A percentile compares a stretch with the other conserved stretches of the same genome.
phyloP scores from a whole-genome alignment of 1,140 invertebrate species.

The Zaprionus tsacasi region DNA sequence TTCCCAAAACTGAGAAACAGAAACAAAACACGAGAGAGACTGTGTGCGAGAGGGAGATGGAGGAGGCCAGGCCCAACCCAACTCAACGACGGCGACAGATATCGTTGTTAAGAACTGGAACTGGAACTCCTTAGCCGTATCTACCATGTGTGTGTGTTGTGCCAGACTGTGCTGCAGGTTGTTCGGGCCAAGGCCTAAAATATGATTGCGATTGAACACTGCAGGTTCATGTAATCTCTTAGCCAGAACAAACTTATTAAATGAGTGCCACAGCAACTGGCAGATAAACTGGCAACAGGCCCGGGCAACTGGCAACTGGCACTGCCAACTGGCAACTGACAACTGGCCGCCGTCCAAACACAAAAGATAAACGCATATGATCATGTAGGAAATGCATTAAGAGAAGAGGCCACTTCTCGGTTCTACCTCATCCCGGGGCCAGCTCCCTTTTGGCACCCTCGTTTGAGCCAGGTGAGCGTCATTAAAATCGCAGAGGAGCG shows the following conservation, averaged over 20 bases:
- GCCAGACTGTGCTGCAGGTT: conserved; percentile 24
- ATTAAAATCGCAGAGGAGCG: conserved; percentile 77
- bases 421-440: background rate
- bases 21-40: conserved; percentile 14
- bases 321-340: conserved; percentile 24
- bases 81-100: conserved; percentile 43
- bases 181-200: conserved; percentile 46
- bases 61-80: conserved; percentile 31
- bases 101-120: conserved; percentile 31
- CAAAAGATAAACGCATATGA: conserved; percentile 81
- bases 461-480: conserved; percentile 39
- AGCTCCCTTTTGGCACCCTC: conserved; percentile 11
- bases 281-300: conserved; percentile 54
- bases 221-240: conserved; percentile 84
- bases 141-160: conserved; percentile 6
- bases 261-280: conserved; percentile 71
- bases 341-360: conserved; percentile 62
- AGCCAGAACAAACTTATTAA: conserved; percentile 82
- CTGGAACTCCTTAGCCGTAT: conserved; percentile 6
- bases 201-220: conserved; percentile 83
- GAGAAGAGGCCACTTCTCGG: conserved; percentile 22
- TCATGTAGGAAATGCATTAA: conserved; percentile 82
- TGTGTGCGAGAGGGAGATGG: background rate
- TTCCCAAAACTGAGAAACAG: conserved; percentile 50
- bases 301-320: background rate